Base-by-base conservation (phyloP, 2,113 vertebrate genomes). In the Eurystomus gularis region DNA sequence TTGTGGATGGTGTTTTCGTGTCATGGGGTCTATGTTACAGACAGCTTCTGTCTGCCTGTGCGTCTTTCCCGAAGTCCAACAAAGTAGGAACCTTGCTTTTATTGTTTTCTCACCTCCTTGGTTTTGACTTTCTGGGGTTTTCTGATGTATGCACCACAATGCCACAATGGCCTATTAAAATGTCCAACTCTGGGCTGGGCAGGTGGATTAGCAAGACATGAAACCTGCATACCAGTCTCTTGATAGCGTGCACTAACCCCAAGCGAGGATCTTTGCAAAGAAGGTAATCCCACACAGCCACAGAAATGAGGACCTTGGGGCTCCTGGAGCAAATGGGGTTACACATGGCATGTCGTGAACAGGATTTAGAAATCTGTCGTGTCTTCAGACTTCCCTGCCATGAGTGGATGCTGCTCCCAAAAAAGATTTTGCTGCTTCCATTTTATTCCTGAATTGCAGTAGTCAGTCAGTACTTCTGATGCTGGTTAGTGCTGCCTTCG, bases 221-320 rank as follows among this genome's bases (percentile, higher is more conserved):
- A 72, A 80, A 35, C 42, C n/a, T 17, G 5, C 52, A 5, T n/a
- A 2, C 40, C 42, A 40, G 49, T 44, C 42, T 76, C 57, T 54
- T 15, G 18, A 12, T 15, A 44, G 40, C 26, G 2, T 44, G 6
- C 4, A 0, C 42, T 52, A 49, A 52, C 44, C 37, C 25, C 0
- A 0, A 78, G 33, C 78, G 62, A n/a, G 31, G 58, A 7, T 79
- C 65, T 60, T 54, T 64, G 65, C 66, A 76, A 64, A 42, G 12
- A 66, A 46, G 20, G 62, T 85, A 70, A 82, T 92, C 42, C 33
- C 49, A 2, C 13, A 2, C 1, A 1, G 14, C 48, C 37, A 64
- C 48, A 86, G 84, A 75, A 81, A 24, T 23, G 4, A 73, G 69
- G 49, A 40, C 70, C n/a, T 54, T 37, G 10, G 25, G 54, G 26